A percentile compares a stretch with the other conserved stretches of the same genome.
Evolutionary conservation across 2,113 vertebrate species (phyloP).

Genomic region (Sinocyclocheilus maitianheensis): DNA sequence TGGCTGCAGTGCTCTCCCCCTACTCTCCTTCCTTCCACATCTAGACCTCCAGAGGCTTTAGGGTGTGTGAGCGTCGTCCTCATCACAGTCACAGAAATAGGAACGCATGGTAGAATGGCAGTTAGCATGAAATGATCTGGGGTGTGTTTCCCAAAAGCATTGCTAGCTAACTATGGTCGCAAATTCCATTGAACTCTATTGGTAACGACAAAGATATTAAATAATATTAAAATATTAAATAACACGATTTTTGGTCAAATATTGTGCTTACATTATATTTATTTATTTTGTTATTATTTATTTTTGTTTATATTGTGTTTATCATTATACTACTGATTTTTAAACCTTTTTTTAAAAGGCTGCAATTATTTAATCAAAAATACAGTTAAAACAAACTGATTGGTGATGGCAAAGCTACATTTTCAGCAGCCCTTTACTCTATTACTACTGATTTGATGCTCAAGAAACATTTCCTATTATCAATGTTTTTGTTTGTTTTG

Average conservation of each 20-base stretch:
- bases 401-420: not conserved
- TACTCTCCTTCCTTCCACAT: constrained; percentile 31
- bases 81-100: not conserved
- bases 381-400: not conserved
- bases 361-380: not conserved
- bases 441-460: not conserved
- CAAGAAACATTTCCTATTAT: not conserved
- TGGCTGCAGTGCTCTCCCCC: constrained; percentile 25
- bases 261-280: not conserved
- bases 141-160: too few relatives aligned
- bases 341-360: not conserved
- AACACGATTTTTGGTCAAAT: too few relatives aligned
- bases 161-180: too few relatives aligned
- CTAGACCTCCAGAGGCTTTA: constrained; percentile 24
- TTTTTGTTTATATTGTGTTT: not conserved
- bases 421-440: not conserved
- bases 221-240: not conserved
- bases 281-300: not conserved
- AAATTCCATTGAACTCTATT: too few relatives aligned
- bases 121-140: not conserved
- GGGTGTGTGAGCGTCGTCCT: not conserved
- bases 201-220: not conserved
- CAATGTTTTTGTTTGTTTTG: not conserved
- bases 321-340: not conserved
- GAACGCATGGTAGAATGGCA: not conserved